A percentile compares a stretch with the other conserved stretches of the same genome.
Conservation (phyloP, 2,113 vertebrate genomes). For the Pomatorhinus ruficollis region DNA sequence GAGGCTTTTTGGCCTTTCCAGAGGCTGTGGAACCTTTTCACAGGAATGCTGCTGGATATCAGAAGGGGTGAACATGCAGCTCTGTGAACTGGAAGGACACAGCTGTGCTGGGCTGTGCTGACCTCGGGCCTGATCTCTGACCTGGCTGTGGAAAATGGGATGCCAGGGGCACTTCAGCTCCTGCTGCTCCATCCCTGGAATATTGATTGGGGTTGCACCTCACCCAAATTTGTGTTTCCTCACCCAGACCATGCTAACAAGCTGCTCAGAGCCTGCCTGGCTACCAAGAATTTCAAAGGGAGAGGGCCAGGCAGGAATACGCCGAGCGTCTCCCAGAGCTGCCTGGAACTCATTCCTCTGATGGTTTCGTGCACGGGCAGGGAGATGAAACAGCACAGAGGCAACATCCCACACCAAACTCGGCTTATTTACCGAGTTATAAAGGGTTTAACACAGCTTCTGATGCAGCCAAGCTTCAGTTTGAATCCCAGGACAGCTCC, state of each 20-base stretch:
- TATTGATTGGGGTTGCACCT: not conserved
- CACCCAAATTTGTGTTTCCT: not conserved
- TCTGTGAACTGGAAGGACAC: not conserved
- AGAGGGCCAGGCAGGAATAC: not conserved
- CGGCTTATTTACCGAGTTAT: not conserved
- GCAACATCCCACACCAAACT: not conserved
- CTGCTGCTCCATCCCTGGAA: not conserved
- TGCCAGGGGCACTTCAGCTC: not conserved
- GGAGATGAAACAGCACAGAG: not conserved
- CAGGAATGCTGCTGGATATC: not conserved
- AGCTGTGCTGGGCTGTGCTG: not conserved
- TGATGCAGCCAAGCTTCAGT: not conserved
- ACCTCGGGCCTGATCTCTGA: not conserved
- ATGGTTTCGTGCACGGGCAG: not conserved
- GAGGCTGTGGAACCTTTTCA: not conserved
- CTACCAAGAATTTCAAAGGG: not conserved
- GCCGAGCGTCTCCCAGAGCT: not conserved
- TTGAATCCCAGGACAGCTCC: not conserved
- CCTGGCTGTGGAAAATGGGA: not conserved
- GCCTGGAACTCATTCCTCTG: not conserved
- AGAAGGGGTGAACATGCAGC: not conserved
- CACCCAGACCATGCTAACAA: not conserved
- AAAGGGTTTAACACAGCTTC: not conserved
- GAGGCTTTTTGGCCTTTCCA: not conserved
- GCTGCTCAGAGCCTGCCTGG: not conserved